Evolutionary conservation across 2,888 invertebrate genomes (phyloP), one percentile per base, ranked within the genome.

Genomic region (Diplolepis rosae): DNA sequence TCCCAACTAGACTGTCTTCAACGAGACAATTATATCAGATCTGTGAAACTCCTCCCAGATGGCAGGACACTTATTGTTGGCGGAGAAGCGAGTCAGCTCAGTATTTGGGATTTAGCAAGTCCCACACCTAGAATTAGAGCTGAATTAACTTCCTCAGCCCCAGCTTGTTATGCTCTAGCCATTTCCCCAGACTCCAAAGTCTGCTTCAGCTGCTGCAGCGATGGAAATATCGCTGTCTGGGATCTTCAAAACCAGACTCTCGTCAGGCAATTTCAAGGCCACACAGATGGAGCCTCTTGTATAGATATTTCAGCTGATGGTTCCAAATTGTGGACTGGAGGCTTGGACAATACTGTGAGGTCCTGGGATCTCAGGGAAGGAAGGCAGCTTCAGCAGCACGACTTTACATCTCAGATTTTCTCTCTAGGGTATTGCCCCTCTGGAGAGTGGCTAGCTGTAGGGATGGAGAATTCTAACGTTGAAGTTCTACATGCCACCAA

Each of bases 171-270:
- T 89, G 98, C 98, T 67, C 92, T 99, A 68, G 98, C 98, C 74
- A 97, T 99, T 82, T 97, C 97, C 82, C 97, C 97, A 0, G 98
- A 99, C 90, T 96, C 96, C 73, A 98, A 98, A 92, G 96, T 98
- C 74, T 98, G 98, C 91, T 99, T 98, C 91, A 97, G 98, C 88
- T 99, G 99, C 89, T 98, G 98, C 91, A 97, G 97, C 83, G 98
- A 99, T 89, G 99, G 99, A 39, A 96, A 98, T 89, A 98, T 98
- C 84, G 97, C 98, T 32, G 97, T 98, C 2, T 98, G 98, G 98
- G 98, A 95, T 89, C 91, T 95, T 65, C 95, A 95, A 83, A 95
- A 95, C 90, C 97, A 98, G 90, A 95, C 95, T 71, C 91, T 98
- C 88, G 96, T 98, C 88, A 93, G 97, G 82, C 96, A 96, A 90